Evolutionary conservation across 1,140 invertebrate genomes (phyloP).

Genomic region (Luehdorfia chinensis): DNA sequence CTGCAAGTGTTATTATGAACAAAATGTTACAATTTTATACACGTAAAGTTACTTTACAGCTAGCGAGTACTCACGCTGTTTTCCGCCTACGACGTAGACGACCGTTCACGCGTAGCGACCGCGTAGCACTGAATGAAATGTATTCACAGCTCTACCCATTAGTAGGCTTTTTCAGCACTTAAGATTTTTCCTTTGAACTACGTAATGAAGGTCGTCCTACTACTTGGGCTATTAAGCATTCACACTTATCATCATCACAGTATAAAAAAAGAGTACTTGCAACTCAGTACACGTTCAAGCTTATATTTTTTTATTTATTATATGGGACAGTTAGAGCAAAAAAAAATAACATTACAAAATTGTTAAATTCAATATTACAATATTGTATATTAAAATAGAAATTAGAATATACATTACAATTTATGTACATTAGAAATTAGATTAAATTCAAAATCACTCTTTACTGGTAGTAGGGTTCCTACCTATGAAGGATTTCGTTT

Average conservation of each 20-base stretch:
- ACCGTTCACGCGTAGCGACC: slow-evolving; percentile 36
- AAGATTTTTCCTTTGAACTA: slow-evolving; percentile 32
- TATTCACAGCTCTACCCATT: slow-evolving; percentile 25
- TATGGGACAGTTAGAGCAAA: too few relatives aligned
- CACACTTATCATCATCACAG: slow-evolving; percentile 2
- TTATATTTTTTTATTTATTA: too few relatives aligned
- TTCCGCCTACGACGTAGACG: slow-evolving; percentile 36
- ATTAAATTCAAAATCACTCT: too few relatives aligned
- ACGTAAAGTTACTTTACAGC: slow-evolving; percentile 29
- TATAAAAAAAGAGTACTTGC: too few relatives aligned
- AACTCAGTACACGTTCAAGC: too few relatives aligned
- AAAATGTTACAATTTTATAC: slow-evolving; percentile 11
- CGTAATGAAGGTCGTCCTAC: slow-evolving; percentile 28
- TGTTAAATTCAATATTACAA: too few relatives aligned
- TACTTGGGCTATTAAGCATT: slow-evolving; percentile 13
- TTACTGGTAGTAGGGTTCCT: too few relatives aligned
- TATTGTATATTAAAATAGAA: too few relatives aligned
- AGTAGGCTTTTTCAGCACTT: slow-evolving; percentile 39
- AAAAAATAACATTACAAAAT: too few relatives aligned
- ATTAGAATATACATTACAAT: too few relatives aligned
- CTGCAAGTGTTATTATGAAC: neutral
- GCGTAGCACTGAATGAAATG: slow-evolving; percentile 40
- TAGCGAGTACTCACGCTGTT: slow-evolving; percentile 16
- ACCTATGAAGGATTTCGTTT: too few relatives aligned
- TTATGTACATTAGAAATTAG: too few relatives aligned